Evolutionary conservation across 1,140 invertebrate genomes (phyloP), one percentile per base, ranked within the genome.

Genomic region (Armadillidium nasatum): DNA sequence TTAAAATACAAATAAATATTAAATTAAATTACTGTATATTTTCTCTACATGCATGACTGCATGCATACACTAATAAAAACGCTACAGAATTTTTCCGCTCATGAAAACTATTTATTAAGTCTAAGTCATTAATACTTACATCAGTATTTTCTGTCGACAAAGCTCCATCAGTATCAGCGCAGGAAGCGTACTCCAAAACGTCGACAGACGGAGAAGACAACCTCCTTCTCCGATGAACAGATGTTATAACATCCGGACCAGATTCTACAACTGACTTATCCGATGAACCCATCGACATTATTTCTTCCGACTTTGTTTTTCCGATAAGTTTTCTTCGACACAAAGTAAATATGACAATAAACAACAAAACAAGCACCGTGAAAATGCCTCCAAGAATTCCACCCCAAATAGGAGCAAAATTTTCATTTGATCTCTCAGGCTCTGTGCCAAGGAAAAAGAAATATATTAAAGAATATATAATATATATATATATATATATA

Each of bases 71-170:
- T 50, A 10, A 10, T 15, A 50, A 9, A 50, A 10, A 50, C 46
- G 15, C 9, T 50, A 19, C 11, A 60, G 50, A 2, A 60, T 60
- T 2, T 1, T 60, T 60, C 2, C 50, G 7, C 4, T 1, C 50
- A 60, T 60, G 19, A 3, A 15, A 2, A 13, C 50, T 15, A 15
- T 7, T 60, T 19, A 60, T 60, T 60, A 60, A 60, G 19, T 60
- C 46, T 50, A 60, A 2, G 50, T 15, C 19, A 15, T 4, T 4
- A 13, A 60, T 60, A 60, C 50, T 60, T 4, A 60, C 50, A 19
- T 60, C 50, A 4, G 50, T 60, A 60, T 60, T 60, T 60, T 60
- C 50, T 13, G 50, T 60, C 50, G 50, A 60, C 50, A 60, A 19
- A 15, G 50, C 50, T 60, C 50, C 50, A 19, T 60, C 50, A 60